Percentiles rank a stretch among this genome's conserved stretches.
phyloP scores from a whole-genome alignment of 2,888 invertebrate species.

The Periphyllus acericola region DNA sequence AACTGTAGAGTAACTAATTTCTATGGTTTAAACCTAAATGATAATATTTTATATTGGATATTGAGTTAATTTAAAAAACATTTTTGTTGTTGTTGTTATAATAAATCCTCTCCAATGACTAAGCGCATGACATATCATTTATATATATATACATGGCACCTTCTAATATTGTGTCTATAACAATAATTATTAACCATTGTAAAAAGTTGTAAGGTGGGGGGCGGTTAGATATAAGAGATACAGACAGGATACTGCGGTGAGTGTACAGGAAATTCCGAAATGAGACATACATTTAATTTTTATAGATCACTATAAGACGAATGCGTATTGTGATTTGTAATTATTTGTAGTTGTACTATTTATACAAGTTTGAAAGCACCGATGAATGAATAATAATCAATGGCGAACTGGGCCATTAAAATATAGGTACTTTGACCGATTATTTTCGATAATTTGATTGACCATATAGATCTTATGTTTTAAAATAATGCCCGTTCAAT shows the following conservation, averaged over 20 bases:
- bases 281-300: background rate
- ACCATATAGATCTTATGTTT: too few species aligned
- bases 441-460: too few species aligned
- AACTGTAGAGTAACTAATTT: too few species aligned
- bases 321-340: background rate
- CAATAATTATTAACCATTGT: background rate
- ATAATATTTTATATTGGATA: too few species aligned
- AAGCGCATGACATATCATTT: too few species aligned
- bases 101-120: background rate
- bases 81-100: too few species aligned
- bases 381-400: background rate
- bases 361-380: background rate
- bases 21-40: too few species aligned
- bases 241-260: background rate
- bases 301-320: background rate
- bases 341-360: background rate
- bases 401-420: background rate
- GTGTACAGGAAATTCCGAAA: background rate
- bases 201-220: background rate
- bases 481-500: too few species aligned
- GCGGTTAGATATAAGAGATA: background rate
- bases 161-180: too few species aligned
- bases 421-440: background rate
- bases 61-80: too few species aligned
- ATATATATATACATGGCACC: too few species aligned